phyloP scores from a whole-genome alignment of 1,140 invertebrate genomes.

The Mycetomoellerius zeteki region DNA sequence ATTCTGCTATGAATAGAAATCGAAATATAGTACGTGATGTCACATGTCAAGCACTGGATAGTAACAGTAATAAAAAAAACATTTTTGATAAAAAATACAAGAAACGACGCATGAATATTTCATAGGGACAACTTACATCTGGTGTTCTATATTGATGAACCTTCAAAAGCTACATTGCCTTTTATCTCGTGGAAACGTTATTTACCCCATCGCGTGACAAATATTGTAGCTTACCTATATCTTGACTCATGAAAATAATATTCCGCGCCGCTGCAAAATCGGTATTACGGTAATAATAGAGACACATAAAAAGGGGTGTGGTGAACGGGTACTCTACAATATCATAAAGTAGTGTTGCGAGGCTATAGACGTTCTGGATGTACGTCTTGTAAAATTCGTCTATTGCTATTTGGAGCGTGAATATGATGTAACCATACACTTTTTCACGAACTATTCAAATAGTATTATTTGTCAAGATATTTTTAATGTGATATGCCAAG shows the following conservation, averaged over 20 bases:
- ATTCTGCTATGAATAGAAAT: neutral
- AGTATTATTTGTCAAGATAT: neutral
- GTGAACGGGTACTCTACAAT: neutral
- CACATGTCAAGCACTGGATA: neutral
- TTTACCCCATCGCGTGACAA: slow-evolving; percentile 20
- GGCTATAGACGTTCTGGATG: neutral
- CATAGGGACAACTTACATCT: neutral
- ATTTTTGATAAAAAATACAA: slow-evolving; percentile 1
- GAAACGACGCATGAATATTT: slow-evolving; percentile 8
- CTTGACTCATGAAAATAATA: slow-evolving; percentile 29
- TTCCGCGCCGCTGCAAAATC: neutral
- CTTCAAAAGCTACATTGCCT: neutral
- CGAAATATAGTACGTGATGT: neutral
- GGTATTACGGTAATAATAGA: slow-evolving; percentile 17
- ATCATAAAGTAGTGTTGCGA: neutral
- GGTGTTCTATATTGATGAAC: neutral
- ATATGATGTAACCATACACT: neutral
- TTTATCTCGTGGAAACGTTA: neutral
- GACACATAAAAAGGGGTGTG: neutral
- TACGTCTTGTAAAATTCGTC: neutral
- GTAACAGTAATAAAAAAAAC: slow-evolving; percentile 13
- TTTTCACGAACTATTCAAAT: neutral
- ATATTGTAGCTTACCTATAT: neutral
- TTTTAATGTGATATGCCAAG: neutral
- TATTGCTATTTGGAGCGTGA: neutral